Evolutionary conservation across 2,113 vertebrate species (phyloP), one percentile per base, ranked within the genome.

Genomic region (Ailuropoda melanoleuca): DNA sequence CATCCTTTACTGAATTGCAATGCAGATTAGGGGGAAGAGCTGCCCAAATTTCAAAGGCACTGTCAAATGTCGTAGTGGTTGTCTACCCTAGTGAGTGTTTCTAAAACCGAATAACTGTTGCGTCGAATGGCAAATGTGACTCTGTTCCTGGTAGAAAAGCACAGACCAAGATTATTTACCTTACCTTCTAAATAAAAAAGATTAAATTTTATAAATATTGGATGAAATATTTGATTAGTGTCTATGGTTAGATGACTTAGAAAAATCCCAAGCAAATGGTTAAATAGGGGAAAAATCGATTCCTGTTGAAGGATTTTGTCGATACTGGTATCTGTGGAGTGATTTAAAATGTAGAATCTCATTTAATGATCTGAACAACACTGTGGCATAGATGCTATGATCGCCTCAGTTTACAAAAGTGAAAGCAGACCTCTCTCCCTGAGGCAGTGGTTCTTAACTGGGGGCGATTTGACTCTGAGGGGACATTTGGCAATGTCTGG

Each of bases 51-150:
- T 95, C 70, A 93, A 94, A 97, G 93, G 37, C 12, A 0, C 43
- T 95, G 96, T 98, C 96, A 96, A 82, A 48, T 78, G 11, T 34
- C 62, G 58, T 97, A 66, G 82, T 23, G 17, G 37, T 93, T 80
- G 60, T 68, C 88, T 90, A 75, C 18, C 8, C 66, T 11, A 50
- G 11, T 39, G 64, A 88, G 62, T 68, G 29, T 83, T 96, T 93
- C 70, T 97, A 95, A 95, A 95, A 75, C 87, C 0, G n/a, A 96
- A 58, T 84, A 94, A 91, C 83, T 94, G 97, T 94, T 92, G 80
- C 37, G 88, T 97, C 24, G 3, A 77, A 77, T 31, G 26, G 26
- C 74, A 77, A 17, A 31, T 31, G 43, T 48, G 24, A 75, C 14
- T 46, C 72, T 75, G 26, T 91, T 89, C 14, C 62, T 77, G 37